A percentile compares a stretch with the other conserved stretches of the same genome.
Evolutionary conservation across 2,113 vertebrate genomes (phyloP).

Genomic region (Chloropsis hardwickii): DNA sequence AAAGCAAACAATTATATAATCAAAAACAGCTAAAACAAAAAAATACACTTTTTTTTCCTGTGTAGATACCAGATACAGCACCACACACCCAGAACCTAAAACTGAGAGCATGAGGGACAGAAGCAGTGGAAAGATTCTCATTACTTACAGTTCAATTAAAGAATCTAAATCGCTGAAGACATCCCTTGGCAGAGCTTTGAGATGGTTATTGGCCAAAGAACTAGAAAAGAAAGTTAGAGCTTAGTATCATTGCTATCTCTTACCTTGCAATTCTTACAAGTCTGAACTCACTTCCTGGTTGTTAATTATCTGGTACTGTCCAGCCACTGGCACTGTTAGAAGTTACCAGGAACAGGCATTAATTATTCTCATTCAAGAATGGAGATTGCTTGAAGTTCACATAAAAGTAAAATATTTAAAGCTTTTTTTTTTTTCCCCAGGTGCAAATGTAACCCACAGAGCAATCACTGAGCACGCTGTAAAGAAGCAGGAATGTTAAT

Average conservation of each 20-base stretch:
- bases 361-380: neutral
- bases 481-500: neutral
- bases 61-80: neutral
- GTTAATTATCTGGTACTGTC: neutral
- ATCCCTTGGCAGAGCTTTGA: constrained; percentile 90
- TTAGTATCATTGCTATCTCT: constrained; percentile 4
- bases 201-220: constrained; percentile 95
- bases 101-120: neutral
- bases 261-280: neutral
- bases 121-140: neutral
- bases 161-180: constrained; percentile 93
- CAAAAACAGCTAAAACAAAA: neutral
- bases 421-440: neutral
- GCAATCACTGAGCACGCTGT: neutral
- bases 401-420: neutral
- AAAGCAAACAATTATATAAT: neutral
- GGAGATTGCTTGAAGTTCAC: neutral
- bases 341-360: neutral
- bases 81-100: neutral
- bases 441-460: neutral
- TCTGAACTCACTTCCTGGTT: neutral
- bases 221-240: constrained; percentile 74
- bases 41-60: neutral
- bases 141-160: constrained; percentile 94
- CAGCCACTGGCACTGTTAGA: neutral